Evolutionary conservation across 2,888 invertebrate species (phyloP), one percentile per base, ranked within the genome.

Genomic region (Mamestra brassicae): DNA sequence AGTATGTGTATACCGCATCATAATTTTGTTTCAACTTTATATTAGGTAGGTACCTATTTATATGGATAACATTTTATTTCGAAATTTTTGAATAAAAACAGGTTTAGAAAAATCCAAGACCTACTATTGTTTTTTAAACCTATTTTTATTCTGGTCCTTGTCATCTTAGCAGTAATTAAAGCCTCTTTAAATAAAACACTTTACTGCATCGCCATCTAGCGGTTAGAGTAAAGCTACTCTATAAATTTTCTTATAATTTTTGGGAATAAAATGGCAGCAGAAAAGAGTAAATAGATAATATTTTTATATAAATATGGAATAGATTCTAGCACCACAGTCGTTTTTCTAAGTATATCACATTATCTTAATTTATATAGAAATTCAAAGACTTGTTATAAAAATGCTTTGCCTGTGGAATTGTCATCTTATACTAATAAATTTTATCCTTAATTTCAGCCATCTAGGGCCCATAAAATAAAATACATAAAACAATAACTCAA

Each of bases 131-230:
- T 13, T 4, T 13, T 47, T 47, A 47, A 47, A 13, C 11, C 47
- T 47, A 4, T 13, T 47, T 47, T 47, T 47, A 47, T 11, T 47
- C 47, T 15, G 4, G 4, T 47, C 13, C 0, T 47, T 47, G 8
- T 47, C 3, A n/a, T 45, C 13, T 26, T n/a, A 62, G 26, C 4
- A 15, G 0, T 45, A 47, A 26, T 26, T 0, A 45, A 72, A 54
- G 65, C 42, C 36, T 65, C 57, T 36, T 13, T 26, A 36, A 45
- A 34, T 6, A 26, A 38, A 58, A 54, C 60, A 15, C 17, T 1
- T 15, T 45, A 68, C 8, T 42, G 60, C 47, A 60, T 15, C 52
- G 69, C 78, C 34, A 78, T 70, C 70, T 47, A 61, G 54, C 38
- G 17, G 15, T 47, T 68, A 7, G 0, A 7, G 5, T 1, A 15